Percentiles rank a stretch among this genome's conserved stretches.
Conservation (phyloP, 2,888 invertebrate genomes). For the Crossocerus cetratus region DNA sequence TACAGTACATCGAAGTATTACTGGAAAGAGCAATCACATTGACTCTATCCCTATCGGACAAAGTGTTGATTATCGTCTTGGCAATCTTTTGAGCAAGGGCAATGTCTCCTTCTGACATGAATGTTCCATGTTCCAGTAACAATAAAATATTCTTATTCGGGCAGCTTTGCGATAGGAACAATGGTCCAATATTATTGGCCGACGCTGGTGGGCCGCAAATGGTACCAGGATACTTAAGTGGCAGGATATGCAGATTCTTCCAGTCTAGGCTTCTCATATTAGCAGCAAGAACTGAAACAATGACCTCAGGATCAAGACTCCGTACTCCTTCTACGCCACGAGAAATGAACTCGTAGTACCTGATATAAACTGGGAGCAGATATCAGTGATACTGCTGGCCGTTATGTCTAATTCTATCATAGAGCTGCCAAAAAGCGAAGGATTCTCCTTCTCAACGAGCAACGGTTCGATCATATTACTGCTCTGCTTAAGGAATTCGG, state of each 20-base stretch:
- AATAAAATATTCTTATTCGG: constrained; percentile 70
- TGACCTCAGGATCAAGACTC: no score
- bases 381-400: constrained; percentile 55
- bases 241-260: constrained; percentile 72
- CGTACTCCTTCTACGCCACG: no score
- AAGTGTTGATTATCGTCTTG: constrained; percentile 73
- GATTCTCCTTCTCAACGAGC: constrained; percentile 54
- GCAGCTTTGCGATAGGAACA: constrained; percentile 71
- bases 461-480: constrained; percentile 66
- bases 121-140: constrained; percentile 69
- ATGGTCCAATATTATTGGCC: constrained; percentile 71
- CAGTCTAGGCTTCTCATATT: constrained; percentile 66
- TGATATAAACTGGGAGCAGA: constrained; percentile 67
- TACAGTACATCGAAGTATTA: constrained; percentile 62
- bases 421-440: constrained; percentile 49
- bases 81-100: constrained; percentile 71
- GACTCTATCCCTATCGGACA: constrained; percentile 70
- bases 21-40: constrained; percentile 70
- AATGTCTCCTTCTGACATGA: constrained; percentile 73
- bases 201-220: constrained; percentile 73
- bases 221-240: constrained; percentile 67
- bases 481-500: constrained; percentile 63
- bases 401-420: constrained; percentile 42
- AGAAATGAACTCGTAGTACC: no score
- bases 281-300: constrained; percentile 61